Conservation (phyloP, 2,113 vertebrate genomes). For the Cyphomyrus discorhynchus region DNA sequence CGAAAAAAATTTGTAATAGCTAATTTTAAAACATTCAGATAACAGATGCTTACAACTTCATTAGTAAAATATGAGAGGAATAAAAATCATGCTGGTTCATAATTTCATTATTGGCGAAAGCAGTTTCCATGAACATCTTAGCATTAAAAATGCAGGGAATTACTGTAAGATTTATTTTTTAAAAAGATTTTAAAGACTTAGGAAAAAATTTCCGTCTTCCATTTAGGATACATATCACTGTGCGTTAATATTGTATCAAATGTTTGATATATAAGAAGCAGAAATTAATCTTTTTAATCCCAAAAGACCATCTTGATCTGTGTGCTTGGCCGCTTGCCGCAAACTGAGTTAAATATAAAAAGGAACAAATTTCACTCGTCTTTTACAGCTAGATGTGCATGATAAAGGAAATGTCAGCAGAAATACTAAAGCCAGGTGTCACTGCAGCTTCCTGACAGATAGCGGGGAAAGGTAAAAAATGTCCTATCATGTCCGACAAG, state of each 20-base stretch:
- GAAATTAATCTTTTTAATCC: conserved; percentile 61
- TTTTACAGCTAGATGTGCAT: conserved; percentile 80
- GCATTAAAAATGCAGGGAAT: neutral
- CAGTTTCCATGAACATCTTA: neutral
- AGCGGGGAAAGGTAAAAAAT: conserved; percentile 94
- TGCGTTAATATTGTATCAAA: conserved; percentile 62
- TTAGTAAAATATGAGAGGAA: neutral
- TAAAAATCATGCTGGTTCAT: neutral
- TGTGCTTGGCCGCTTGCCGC: conserved; percentile 51
- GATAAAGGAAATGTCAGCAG: conserved; percentile 99
- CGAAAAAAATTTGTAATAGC: neutral
- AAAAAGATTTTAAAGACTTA: neutral
- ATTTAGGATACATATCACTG: conserved; percentile 35
- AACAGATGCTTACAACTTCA: neutral
- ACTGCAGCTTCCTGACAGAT: conserved; percentile 86
- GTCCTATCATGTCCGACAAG: conserved; percentile 99
- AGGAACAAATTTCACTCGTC: conserved; percentile 76
- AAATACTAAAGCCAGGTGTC: conserved; percentile 92
- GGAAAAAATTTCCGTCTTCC: neutral
- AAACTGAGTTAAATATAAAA: conserved; percentile 59
- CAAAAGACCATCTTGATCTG: conserved; percentile 63
- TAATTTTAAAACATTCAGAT: neutral
- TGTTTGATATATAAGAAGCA: conserved; percentile 50
- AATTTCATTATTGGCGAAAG: neutral
- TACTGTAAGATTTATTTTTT: neutral